A percentile compares a stretch with the other conserved stretches of the same genome.
Conservation (phyloP, 1,140 invertebrate species). For the Magallana ariakensis region DNA sequence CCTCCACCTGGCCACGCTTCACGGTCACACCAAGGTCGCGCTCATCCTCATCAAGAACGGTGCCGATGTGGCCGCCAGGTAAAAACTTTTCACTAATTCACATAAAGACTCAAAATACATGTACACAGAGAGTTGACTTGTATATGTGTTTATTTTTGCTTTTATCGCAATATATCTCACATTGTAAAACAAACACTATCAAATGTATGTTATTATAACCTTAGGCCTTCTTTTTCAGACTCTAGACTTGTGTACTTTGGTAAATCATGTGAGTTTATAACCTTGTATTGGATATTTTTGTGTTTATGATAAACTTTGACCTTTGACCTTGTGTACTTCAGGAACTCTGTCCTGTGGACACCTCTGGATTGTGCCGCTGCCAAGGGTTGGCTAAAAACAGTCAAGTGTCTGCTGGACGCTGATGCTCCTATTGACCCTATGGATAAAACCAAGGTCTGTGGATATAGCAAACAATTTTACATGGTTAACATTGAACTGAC, state of each 20-base stretch:
- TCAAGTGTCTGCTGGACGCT: constrained; percentile 78
- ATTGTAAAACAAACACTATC: too few relatives aligned
- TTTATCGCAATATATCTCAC: too few relatives aligned
- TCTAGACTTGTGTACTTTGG: too few relatives aligned
- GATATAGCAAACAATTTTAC: too few relatives aligned
- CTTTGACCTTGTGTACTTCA: neutral
- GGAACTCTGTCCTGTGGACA: constrained; percentile 77
- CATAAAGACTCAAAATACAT: too few relatives aligned
- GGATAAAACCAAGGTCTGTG: constrained; percentile 80
- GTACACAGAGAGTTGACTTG: too few relatives aligned
- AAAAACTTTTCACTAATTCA: neutral
- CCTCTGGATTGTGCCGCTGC: constrained; percentile 81
- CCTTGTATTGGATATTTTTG: too few relatives aligned
- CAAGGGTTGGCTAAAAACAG: constrained; percentile 79
- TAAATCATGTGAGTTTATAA: too few relatives aligned
- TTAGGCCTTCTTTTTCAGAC: too few relatives aligned
- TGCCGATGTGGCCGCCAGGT: constrained; percentile 80
- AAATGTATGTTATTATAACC: too few relatives aligned
- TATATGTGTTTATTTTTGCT: too few relatives aligned
- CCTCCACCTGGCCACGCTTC: constrained; percentile 79
- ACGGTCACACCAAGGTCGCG: constrained; percentile 78
- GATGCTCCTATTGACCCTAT: constrained; percentile 79
- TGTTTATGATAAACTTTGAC: neutral
- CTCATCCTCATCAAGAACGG: constrained; percentile 77
- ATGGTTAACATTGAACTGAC: too few relatives aligned